These are phyloP conservation scores for Synergus japonicus DNA, from an alignment of 2,888 invertebrate genomes.

Conservation along the genomic window DNA sequence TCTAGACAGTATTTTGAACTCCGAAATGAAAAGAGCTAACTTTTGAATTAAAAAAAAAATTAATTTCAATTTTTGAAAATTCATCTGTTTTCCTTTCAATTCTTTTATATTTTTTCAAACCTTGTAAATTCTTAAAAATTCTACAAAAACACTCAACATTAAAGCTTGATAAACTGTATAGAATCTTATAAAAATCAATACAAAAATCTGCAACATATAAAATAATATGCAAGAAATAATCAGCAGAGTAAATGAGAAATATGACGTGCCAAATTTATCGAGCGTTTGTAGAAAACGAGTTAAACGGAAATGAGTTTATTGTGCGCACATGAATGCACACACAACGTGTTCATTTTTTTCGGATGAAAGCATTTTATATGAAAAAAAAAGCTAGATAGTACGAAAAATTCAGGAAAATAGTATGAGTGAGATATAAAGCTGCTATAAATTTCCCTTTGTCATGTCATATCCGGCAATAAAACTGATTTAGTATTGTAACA, in stretches of 20 bases:
- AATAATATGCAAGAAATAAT: neutral
- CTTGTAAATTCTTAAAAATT: no score
- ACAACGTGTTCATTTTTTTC: slow-evolving; percentile 25
- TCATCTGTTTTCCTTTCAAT: no score
- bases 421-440: slow-evolving; percentile 21
- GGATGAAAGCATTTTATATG: slow-evolving; percentile 35
- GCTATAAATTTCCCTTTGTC: slow-evolving; percentile 24
- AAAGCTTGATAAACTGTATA: no score
- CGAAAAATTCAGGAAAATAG: neutral
- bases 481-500: neutral
- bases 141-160: no score
- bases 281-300: slow-evolving; percentile 20
- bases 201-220: neutral
- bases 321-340: slow-evolving; percentile 16
- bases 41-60: no score
- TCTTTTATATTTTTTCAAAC: no score
- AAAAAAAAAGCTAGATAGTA: slow-evolving; percentile 24
- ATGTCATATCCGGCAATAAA: slow-evolving; percentile 6
- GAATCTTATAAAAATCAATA: no score
- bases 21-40: no score
- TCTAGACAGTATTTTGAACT: no score
- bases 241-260: neutral
- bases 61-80: no score
- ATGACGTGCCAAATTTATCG: neutral
- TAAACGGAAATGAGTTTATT: slow-evolving; percentile 31